These are phyloP conservation scores for Pogonomyrmex barbatus DNA, from an alignment of 1,140 invertebrate genomes.

Conservation along the genomic window DNA sequence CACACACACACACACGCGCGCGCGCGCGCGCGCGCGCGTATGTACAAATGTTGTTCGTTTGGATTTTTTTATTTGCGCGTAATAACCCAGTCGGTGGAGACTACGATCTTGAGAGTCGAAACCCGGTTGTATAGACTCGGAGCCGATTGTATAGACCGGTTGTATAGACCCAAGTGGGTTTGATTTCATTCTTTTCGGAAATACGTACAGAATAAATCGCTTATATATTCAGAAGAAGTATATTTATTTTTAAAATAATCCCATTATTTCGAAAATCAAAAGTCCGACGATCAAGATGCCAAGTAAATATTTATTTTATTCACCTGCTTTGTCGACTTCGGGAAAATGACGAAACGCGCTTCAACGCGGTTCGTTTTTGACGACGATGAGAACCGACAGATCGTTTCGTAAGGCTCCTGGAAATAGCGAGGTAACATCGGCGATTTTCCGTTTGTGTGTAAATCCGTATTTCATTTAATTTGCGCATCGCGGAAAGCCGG, in stretches of 20 bases:
- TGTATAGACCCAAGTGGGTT: background rate
- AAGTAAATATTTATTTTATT: background rate
- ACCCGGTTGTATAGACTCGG: background rate
- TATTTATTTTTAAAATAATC: background rate
- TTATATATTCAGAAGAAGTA: background rate
- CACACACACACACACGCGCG: no score
- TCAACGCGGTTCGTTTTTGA: background rate
- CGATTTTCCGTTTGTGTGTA: no score
- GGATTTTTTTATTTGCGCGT: background rate
- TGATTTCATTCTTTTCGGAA: background rate
- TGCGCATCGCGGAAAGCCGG: background rate
- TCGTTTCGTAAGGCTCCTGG: background rate
- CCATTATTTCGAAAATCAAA: background rate
- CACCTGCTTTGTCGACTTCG: background rate
- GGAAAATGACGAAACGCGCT: background rate
- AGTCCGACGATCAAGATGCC: background rate
- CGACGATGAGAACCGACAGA: background rate
- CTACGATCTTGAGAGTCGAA: background rate
- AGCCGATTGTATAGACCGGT: background rate
- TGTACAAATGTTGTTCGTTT: constrained; percentile 2
- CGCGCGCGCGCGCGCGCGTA: background rate
- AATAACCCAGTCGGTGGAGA: background rate
- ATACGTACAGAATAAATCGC: background rate
- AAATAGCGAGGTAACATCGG: background rate
- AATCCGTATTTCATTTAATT: constrained; percentile 49